phyloP scores from a whole-genome alignment of 2,113 vertebrate species.

The Cercopithecus mona region DNA sequence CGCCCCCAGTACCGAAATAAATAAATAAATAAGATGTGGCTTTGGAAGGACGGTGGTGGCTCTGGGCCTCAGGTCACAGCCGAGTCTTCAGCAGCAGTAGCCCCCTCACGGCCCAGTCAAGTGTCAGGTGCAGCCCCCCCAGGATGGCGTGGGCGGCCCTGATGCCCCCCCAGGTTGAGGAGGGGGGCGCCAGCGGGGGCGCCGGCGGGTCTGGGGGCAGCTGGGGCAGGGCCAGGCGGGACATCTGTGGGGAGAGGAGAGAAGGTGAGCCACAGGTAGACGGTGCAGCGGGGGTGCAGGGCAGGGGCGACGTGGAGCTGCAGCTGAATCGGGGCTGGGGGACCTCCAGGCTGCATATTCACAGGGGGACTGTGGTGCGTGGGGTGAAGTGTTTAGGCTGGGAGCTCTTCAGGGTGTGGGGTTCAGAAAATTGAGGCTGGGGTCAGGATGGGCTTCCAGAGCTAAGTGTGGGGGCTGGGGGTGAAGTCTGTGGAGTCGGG shows the following conservation, averaged over 20 bases:
- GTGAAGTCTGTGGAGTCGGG: neutral
- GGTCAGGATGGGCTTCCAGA: neutral
- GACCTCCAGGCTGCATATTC: neutral
- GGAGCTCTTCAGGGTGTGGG: neutral
- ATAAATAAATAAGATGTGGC: constrained; percentile 80
- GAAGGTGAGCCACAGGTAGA: neutral
- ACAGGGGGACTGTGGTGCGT: neutral
- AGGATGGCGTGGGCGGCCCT: constrained; percentile 67
- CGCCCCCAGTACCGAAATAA: constrained; percentile 64
- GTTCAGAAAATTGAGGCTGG: neutral
- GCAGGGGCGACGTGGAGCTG: neutral
- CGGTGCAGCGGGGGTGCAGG: fast-evolving
- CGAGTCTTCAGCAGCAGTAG: constrained; percentile 74
- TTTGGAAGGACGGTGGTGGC: neutral
- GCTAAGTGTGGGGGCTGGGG: neutral
- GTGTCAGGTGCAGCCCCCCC: constrained; percentile 71
- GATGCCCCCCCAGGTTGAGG: constrained; percentile 71
- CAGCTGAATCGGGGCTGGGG: too few relatives aligned
- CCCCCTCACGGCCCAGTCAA: constrained; percentile 74
- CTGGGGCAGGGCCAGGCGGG: constrained; percentile 68
- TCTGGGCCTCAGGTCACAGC: constrained; percentile 41
- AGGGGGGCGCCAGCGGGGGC: neutral
- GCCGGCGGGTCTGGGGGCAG: constrained; percentile 28
- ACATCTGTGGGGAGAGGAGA: constrained; percentile 44
- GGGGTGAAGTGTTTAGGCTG: neutral